Conservation (phyloP, 2,888 invertebrate species). For the Diploptera punctata region DNA sequence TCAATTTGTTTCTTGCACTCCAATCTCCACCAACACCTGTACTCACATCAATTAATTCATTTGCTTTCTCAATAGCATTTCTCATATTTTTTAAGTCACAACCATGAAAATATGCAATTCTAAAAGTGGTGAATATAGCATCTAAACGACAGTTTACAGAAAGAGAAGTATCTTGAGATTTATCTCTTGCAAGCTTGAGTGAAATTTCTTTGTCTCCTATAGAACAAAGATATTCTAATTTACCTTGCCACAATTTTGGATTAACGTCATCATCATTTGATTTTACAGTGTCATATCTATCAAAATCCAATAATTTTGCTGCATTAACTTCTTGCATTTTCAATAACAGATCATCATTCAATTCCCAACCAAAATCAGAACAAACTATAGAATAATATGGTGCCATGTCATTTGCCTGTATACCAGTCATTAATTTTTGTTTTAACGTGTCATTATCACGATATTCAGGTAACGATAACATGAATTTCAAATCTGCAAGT, state of each 20-base stretch:
- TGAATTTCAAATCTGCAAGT: background rate
- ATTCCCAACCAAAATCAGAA: slow-evolving; percentile 28
- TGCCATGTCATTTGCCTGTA: slow-evolving; percentile 31
- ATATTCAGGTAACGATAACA: background rate
- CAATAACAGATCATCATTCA: slow-evolving; percentile 11
- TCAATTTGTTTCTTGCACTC: slow-evolving; percentile 96
- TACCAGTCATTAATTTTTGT: slow-evolving; percentile 26
- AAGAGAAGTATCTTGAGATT: slow-evolving; percentile 62
- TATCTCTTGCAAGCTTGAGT: slow-evolving; percentile 59
- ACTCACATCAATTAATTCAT: slow-evolving; percentile 46
- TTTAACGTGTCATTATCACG: background rate
- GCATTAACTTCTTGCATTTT: slow-evolving; percentile 21
- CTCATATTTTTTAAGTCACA: slow-evolving; percentile 59
- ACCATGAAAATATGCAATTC: slow-evolving; percentile 66
- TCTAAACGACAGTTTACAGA: slow-evolving; percentile 64
- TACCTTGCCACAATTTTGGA: slow-evolving; percentile 48
- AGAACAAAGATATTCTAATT: slow-evolving; percentile 63
- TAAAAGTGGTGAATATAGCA: slow-evolving; percentile 63
- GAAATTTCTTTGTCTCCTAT: slow-evolving; percentile 64
- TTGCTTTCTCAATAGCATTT: slow-evolving; percentile 62
- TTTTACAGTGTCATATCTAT: background rate
- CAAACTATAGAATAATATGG: slow-evolving; percentile 32
- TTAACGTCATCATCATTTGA: slow-evolving; percentile 15
- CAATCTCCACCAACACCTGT: slow-evolving; percentile 78
- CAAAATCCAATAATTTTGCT: slow-evolving; percentile 9